phyloP scores from a whole-genome alignment of 2,797 vertebrate species.

The Catamblyrhynchus diadema region DNA sequence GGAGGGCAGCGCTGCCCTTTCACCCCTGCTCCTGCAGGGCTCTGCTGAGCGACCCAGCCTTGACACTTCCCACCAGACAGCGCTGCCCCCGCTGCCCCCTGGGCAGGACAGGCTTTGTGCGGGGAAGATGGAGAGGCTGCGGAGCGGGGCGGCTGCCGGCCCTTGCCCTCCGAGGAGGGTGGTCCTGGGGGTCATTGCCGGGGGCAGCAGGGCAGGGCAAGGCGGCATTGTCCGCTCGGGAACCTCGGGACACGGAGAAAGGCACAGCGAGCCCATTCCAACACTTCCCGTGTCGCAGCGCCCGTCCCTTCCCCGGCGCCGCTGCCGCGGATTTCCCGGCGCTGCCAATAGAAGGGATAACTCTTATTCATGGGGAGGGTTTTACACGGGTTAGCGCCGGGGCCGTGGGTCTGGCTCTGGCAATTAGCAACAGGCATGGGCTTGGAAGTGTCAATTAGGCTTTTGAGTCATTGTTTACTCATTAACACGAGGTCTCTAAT shows the following conservation, averaged over 20 bases:
- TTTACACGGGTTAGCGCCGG: background rate
- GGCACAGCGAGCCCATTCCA: background rate
- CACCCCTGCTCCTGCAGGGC: background rate
- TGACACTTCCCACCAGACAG: slow-evolving; percentile 18
- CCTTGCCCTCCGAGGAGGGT: background rate
- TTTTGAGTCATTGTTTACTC: background rate
- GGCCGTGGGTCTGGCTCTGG: background rate
- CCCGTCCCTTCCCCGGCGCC: rapidly evolving
- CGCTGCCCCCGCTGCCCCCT: background rate
- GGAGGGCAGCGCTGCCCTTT: slow-evolving; percentile 24
- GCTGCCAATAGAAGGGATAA: background rate
- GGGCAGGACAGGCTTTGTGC: slow-evolving; percentile 28
- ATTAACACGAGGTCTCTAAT: slow-evolving; percentile 23
- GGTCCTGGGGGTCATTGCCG: slow-evolving; percentile 11
- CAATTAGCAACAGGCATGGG: background rate
- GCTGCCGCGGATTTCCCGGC: background rate
- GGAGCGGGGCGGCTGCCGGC: background rate
- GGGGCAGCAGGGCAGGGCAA: background rate
- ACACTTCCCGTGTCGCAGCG: rapidly evolving
- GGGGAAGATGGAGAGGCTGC: slow-evolving; percentile 27
- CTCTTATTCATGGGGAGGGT: background rate
- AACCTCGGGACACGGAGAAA: background rate
- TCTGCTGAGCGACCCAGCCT: rapidly evolving
- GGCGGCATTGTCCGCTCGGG: background rate
- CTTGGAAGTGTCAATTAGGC: slow-evolving; percentile 1